Evolutionary conservation across 2,888 invertebrate genomes (phyloP).

Genomic region (Limnephilus auricula): DNA sequence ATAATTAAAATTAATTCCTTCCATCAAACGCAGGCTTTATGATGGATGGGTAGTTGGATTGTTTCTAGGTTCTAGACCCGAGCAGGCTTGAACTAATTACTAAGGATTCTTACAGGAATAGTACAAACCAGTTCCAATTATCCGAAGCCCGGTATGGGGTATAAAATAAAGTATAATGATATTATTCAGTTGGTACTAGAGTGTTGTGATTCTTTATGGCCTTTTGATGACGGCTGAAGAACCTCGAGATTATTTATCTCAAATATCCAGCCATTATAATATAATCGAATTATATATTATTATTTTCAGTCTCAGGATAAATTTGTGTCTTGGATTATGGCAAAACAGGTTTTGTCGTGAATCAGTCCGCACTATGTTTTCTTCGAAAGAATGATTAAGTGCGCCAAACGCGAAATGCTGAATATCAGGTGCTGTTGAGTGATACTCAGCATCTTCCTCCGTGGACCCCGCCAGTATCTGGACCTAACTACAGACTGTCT

Average conservation of each 20-base stretch:
- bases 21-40: background rate
- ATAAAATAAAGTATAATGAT: background rate
- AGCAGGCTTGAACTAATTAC: conserved; percentile 14
- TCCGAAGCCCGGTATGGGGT: background rate
- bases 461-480: background rate
- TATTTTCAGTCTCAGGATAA: background rate
- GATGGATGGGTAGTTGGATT: background rate
- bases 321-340: background rate
- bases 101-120: conserved; percentile 9
- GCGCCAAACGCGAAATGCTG: background rate
- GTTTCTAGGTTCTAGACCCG: background rate
- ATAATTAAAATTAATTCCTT: background rate
- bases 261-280: background rate
- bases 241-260: background rate
- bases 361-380: background rate
- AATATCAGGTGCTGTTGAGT: conserved; percentile 17
- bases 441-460: conserved; percentile 7
- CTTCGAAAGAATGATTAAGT: conserved; percentile 10
- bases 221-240: background rate
- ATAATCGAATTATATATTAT: background rate
- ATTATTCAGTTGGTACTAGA: background rate
- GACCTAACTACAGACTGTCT: conserved; percentile 3
- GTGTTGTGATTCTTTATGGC: background rate
- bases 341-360: conserved; percentile 36
- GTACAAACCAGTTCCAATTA: conserved; percentile 31